Conservation (phyloP, 64 coral and sea anemone species). For the Stylophora pistillata region DNA sequence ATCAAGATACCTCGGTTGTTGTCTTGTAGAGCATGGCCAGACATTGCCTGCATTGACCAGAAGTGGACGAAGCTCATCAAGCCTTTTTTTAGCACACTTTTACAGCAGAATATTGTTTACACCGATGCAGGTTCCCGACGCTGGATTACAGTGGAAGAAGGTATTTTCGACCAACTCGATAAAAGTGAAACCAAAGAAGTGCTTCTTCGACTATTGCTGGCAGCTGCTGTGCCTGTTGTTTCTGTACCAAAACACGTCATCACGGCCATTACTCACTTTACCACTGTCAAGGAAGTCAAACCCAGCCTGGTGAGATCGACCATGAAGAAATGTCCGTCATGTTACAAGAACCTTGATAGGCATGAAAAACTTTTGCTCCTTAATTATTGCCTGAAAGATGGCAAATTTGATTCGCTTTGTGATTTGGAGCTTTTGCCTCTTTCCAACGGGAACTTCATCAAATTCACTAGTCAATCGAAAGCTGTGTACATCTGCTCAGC, state of each 20-base stretch:
- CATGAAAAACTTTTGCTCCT: constrained; percentile 64
- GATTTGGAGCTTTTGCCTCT: constrained; percentile 40
- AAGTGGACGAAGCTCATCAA: constrained; percentile 66
- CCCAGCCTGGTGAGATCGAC: constrained; percentile 13
- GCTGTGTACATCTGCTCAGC: constrained; percentile 3
- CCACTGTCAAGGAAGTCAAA: not conserved
- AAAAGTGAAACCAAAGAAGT: constrained; percentile 25
- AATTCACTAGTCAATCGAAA: not conserved
- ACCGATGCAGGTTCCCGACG: constrained; percentile 30
- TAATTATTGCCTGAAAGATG: constrained; percentile 11
- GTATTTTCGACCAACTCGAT: constrained; percentile 31
- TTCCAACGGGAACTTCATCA: not conserved
- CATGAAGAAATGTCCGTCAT: not conserved
- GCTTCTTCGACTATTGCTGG: constrained; percentile 18
- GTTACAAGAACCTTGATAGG: constrained; percentile 21
- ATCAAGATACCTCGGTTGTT: not conserved
- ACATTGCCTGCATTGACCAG: constrained; percentile 31
- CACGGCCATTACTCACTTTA: constrained; percentile 12
- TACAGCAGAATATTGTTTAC: constrained; percentile 35
- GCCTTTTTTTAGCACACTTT: constrained; percentile 30
- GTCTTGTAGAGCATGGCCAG: constrained; percentile 60
- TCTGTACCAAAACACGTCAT: constrained; percentile 63
- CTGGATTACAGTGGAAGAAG: constrained; percentile 60
- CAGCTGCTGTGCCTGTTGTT: constrained; percentile 46
- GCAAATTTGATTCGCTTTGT: constrained; percentile 14